Evolutionary conservation across 2,113 vertebrate genomes (phyloP).

Genomic region (Lepidothrix coronata): DNA sequence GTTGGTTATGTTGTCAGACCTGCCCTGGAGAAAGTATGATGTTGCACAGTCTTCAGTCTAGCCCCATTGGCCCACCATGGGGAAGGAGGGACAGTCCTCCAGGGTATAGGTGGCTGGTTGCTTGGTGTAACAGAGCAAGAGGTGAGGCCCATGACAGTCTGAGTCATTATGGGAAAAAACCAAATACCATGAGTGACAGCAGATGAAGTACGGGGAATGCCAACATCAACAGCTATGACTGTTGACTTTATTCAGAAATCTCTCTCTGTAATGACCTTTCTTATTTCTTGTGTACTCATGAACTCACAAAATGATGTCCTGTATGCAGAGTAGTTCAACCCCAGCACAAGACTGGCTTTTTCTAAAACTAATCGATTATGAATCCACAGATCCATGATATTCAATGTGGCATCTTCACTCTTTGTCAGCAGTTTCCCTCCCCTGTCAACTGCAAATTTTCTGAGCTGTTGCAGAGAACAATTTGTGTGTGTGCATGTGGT

Average conservation of each 20-base stretch:
- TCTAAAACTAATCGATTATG: background rate
- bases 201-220: background rate
- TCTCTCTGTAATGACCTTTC: background rate
- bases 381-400: background rate
- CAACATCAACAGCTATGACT: background rate
- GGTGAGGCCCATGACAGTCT: rapidly evolving
- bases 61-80: rapidly evolving
- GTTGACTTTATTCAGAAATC: background rate
- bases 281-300: background rate
- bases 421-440: background rate
- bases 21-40: background rate
- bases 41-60: background rate
- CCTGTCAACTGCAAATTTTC: background rate
- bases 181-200: background rate
- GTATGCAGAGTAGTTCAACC: background rate
- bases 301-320: background rate
- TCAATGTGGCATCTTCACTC: background rate
- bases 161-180: background rate
- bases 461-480: background rate
- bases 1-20: background rate
- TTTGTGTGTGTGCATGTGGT: background rate
- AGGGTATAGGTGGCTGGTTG: background rate
- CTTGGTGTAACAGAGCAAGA: background rate
- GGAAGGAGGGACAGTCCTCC: background rate
- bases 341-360: background rate